Percentiles rank a stretch among this genome's conserved stretches.
Evolutionary conservation across 2,888 invertebrate species (phyloP).

Genomic region (Dione juno): DNA sequence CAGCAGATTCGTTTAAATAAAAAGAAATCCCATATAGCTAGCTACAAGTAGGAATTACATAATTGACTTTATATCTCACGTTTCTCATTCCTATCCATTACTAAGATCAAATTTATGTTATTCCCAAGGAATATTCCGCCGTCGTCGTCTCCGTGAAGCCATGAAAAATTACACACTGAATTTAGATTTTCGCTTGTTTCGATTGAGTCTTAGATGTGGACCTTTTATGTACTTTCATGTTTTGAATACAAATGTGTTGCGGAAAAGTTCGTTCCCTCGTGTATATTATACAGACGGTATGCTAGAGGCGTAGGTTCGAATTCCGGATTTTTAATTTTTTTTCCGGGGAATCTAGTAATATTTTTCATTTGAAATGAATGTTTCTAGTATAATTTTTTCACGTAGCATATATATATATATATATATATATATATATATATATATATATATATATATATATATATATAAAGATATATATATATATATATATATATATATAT

Average conservation of each 20-base stretch:
- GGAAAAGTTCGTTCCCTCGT: not conserved
- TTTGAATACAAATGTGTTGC: not conserved
- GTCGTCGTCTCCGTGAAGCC: not conserved
- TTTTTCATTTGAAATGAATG: no score
- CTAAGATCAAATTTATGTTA: conserved; percentile 12
- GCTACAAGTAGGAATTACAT: not conserved
- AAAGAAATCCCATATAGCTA: not conserved
- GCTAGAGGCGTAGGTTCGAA: no score
- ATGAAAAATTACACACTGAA: not conserved
- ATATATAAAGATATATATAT: no score
- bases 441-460: no score
- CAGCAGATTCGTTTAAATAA: no score
- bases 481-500: no score
- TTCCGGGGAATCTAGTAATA: no score
- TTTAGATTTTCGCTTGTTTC: conserved; percentile 1
- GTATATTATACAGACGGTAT: no score
- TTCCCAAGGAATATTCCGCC: conserved; percentile 1
- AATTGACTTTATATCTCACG: not conserved
- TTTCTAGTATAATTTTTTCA: no score
- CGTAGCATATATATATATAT: no score
- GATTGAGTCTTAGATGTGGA: not conserved
- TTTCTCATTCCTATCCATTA: conserved; percentile 5
- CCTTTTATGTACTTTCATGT: not conserved
- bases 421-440: no score
- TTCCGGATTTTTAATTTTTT: no score